Base-by-base conservation (phyloP, 2,888 invertebrate species). In the Craniophora ligustri region DNA sequence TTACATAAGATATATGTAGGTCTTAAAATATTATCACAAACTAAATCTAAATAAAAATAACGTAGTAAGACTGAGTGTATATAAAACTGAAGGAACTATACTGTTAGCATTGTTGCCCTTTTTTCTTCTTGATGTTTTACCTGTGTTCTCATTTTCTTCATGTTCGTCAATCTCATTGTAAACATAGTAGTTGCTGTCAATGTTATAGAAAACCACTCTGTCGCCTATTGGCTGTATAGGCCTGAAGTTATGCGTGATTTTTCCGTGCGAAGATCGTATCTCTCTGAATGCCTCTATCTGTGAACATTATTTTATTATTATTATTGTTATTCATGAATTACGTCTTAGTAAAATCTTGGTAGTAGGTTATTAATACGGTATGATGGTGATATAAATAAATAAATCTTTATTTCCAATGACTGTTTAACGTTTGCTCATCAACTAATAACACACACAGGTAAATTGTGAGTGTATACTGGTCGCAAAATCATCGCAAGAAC, bases 151-250 rank as follows among this genome's bases (percentile, higher is more conserved):
- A 1, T 74, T 77, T 2, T 83, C 82, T 6, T 83, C 84, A 0
- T 84, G 85, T 0, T 88, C 87, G 35, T 92, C 92, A 1, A 92
- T 72, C 59, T 91, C 91, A 62, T 92, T 91, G 75, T 93, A 92
- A 11, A 78, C 81, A 63, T 86, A 92, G 68, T 92, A 93, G 47
- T 81, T 92, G 66, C 72, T 88, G 60, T 92, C 94, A 1, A 94
- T 85, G 59, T 95, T 95, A 75, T 95, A 95, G 78, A 91, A 95
- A 0, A 96, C 95, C 0, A 89, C 87, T 66, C 98, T 93, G 73
- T 96, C 96, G 21, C 96, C 96, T 0, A 97, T 89, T 0, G 97
- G 96, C 78, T 98, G 97, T 23, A 96, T 95, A 0, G 98, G 97
- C 10, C 98, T 95, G 84, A 96, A 97, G 86, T 98, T 98, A 79